A percentile compares a stretch with the other conserved stretches of the same genome.
Conservation (phyloP, 2,888 invertebrate species). For the Nomada lathburiana region DNA sequence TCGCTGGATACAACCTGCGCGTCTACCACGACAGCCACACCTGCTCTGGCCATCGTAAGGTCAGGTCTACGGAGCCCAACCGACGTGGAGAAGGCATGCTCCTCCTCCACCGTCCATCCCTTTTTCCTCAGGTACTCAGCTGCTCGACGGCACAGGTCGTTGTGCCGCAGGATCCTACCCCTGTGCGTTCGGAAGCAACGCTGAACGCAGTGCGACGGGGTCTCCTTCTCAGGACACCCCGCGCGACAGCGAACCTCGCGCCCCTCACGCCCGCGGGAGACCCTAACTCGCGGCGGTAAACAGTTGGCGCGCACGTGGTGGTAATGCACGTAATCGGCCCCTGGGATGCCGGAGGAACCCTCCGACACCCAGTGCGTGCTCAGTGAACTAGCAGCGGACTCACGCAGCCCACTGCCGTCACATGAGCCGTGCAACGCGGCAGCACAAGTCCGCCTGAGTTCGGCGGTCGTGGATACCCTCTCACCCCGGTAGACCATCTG, state of each 20-base stretch:
- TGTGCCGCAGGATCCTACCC: slow-evolving; percentile 15
- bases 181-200: slow-evolving; percentile 12
- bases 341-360: neutral
- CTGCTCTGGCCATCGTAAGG: too few species aligned
- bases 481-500: neutral
- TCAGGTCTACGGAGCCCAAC: too few species aligned
- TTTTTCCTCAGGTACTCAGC: too few species aligned
- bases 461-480: neutral
- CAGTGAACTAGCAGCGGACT: neutral
- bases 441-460: neutral
- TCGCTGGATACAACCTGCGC: too few species aligned
- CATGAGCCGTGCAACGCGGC: neutral
- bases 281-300: neutral
- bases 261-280: neutral
- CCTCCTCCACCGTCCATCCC: too few species aligned
- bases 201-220: slow-evolving; percentile 17
- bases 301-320: slow-evolving; percentile 5
- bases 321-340: neutral
- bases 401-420: neutral
- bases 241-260: neutral
- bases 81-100: too few species aligned
- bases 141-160: neutral
- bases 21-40: too few species aligned
- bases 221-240: slow-evolving; percentile 7
- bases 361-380: neutral